A percentile compares a stretch with the other conserved stretches of the same genome.
These are phyloP conservation scores for Notolabrus celidotus DNA, from an alignment of 2,797 vertebrate genomes.

Conservation along the genomic window DNA sequence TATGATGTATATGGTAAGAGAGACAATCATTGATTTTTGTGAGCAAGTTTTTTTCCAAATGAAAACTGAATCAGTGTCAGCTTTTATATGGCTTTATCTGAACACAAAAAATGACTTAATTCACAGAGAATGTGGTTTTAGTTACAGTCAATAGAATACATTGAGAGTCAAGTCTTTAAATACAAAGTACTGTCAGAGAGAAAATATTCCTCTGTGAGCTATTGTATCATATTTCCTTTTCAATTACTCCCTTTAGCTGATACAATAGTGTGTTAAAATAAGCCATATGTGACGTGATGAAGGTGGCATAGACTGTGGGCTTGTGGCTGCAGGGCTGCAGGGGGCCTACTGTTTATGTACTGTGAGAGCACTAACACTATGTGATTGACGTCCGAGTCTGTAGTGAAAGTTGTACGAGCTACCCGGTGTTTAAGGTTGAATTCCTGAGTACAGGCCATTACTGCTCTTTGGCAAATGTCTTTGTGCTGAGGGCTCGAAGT, in stretches of 20 bases:
- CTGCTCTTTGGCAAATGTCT: constrained; percentile 61
- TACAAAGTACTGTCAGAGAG: no score
- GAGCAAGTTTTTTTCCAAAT: no score
- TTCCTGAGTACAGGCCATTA: constrained; percentile 58
- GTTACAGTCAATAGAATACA: no score
- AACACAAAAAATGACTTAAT: no score
- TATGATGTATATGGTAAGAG: not conserved
- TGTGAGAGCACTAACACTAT: constrained; percentile 27
- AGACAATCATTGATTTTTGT: no score
- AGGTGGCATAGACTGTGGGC: constrained; percentile 7
- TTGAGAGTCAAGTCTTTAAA: no score
- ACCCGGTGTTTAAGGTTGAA: constrained; percentile 57
- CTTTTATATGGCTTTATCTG: no score
- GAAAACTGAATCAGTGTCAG: no score
- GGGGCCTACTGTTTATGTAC: constrained; percentile 23
- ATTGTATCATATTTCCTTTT: no score
- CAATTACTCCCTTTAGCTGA: not conserved
- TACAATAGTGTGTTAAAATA: not conserved
- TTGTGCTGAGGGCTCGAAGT: constrained; percentile 54
- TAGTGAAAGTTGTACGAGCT: constrained; percentile 39
- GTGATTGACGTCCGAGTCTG: constrained; percentile 38
- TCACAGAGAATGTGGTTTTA: no score
- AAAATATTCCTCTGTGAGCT: no score
- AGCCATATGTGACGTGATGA: constrained; percentile 24
- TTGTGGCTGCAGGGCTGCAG: constrained; percentile 6